A percentile compares a stretch with the other conserved stretches of the same genome.
phyloP scores from a whole-genome alignment of 2,797 vertebrate genomes.

The Vultur gryphus region DNA sequence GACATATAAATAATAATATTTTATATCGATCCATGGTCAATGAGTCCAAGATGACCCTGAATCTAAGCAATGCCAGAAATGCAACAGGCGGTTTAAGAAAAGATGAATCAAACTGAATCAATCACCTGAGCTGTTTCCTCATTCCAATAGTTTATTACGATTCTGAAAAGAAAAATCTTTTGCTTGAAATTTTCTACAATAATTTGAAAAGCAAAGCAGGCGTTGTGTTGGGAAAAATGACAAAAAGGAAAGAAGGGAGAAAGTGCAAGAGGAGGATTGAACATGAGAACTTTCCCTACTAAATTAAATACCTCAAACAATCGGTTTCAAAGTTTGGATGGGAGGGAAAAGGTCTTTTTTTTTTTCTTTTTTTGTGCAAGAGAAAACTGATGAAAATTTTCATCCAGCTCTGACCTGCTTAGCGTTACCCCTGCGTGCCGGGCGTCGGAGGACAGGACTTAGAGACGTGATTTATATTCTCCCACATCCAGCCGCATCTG shows the following conservation, averaged over 20 bases:
- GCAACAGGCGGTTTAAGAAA: background rate
- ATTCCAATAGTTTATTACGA: background rate
- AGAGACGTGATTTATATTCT: background rate
- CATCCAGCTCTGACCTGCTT: background rate
- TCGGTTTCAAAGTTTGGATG: background rate
- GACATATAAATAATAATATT: background rate
- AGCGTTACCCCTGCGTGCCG: rapidly evolving
- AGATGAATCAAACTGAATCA: background rate
- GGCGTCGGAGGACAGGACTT: too few species aligned
- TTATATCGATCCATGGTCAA: background rate
- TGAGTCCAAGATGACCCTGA: background rate
- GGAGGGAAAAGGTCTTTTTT: background rate
- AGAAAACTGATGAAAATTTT: background rate
- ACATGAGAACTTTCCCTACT: background rate
- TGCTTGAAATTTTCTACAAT: background rate
- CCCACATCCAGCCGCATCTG: background rate
- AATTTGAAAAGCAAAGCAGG: background rate
- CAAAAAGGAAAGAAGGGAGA: background rate
- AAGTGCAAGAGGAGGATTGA: background rate
- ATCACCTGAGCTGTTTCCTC: background rate
- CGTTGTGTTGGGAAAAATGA: background rate
- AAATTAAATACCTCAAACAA: background rate
- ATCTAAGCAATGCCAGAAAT: background rate
- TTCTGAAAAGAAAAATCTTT: background rate
- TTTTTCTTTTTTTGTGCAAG: background rate